Evolutionary conservation across 2,888 invertebrate genomes (phyloP), one percentile per base, ranked within the genome.

Genomic region (Seira musarum): DNA sequence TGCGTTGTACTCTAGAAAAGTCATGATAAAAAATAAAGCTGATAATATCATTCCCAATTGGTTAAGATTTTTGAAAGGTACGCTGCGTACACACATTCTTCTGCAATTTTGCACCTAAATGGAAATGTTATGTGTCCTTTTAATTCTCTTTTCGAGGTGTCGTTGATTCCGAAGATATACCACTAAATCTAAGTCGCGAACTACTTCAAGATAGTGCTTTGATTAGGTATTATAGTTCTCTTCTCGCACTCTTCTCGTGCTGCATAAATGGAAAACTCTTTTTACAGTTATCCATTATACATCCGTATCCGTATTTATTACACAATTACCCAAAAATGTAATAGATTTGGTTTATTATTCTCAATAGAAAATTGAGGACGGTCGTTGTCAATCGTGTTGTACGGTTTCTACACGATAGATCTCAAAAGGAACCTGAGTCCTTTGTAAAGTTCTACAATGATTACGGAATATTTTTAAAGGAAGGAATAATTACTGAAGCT

Each of bases 121-220:
- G n/a, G 66, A 19, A 66, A 21, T 24, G 13, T 13, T 35, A 24
- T 57, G 19, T n/a, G 2, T 1, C 0, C n/a, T 64, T 1, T 15
- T 30, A 61, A 15, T 63, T n/a, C n/a, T n/a, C n/a, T n/a, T 3
- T 57, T 57, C 67, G 87, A 93, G 93, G 98, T 88, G 98, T 99
- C 35, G 97, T 99, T 17, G 99, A 99, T 90, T 98, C 97, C 0
- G 99, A 99, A 91, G 99, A 99, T 89, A 98, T 99, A 90, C 99
- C 99, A 60, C 90, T 99, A 75, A 99, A 99, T 92, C 91, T 99
- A 82, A 98, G 98, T 88, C 92, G 99, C 88, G 99, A 99, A 89
- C 90, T 99, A 80, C 90, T 99, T 67, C 99, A 99, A 90, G 98
- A 99, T 88, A 97, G 96, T 89, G 92, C 93, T 24, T 91, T 99